Base-by-base conservation (phyloP, 2,888 invertebrate genomes). In the Gisinianus flammeolus region DNA sequence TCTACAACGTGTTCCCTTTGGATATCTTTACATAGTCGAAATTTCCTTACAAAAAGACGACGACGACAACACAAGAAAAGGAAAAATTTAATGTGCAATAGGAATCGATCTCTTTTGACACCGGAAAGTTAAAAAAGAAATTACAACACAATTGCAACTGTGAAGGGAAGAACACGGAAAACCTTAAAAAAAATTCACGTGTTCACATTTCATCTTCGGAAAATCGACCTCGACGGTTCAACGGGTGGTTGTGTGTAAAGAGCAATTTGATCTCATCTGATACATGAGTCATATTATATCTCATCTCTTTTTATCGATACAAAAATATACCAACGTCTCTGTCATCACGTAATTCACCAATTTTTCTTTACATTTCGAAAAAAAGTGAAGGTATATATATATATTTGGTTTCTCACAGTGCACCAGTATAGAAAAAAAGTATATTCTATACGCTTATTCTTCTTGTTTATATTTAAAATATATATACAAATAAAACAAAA, bases 201-300 rank as follows among this genome's bases (percentile, higher is more conserved):
- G 19, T 44, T 44, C 19, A 16, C 44, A 44, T 44, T 44, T 44
- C 19, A 16, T 44, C 8, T 44, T 44, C 22, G 44, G n/a, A 12
- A 35, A 44, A 68, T 70, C 70, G 54, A 54, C 69, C 69, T 70
- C n/a, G 33, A 67, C 22, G 19, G 62, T 62, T 62, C 70, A 70
- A 54, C 70, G 70, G 54, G 70, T 73, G 73, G 73, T 73, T 73
- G 73, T 73, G 73, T 73, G 28, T 70, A 54, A 30, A 26, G 35
- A 67, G 26, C 62, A 73, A 73, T 73, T 73, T 73, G 73, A 73
- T 73, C 73, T 73, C 73, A 70, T 70, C 70, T 30, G 28, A 22
- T 33, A 44, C 44, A 44, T 44, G 6, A 35, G 35, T 35, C 8
- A 62, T 62, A 6, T 26, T 58, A 24, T 58, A 24, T 58, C 8